Conservation (phyloP, 2,888 invertebrate species). For the Melinaea marsaeus region DNA sequence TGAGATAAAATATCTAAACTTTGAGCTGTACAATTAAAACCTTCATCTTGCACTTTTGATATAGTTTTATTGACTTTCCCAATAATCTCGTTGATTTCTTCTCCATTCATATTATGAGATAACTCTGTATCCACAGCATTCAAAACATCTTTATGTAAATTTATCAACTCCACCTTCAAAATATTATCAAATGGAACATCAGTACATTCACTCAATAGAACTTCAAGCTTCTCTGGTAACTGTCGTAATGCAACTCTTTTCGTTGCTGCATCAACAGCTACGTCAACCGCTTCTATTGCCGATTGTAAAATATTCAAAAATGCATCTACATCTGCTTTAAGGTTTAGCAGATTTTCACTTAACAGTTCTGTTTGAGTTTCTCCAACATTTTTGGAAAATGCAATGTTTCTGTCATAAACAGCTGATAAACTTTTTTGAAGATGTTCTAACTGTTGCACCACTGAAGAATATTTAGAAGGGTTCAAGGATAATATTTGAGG, state of each 20-base stretch:
- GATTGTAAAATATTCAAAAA: conserved; percentile 54
- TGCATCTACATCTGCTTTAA: conserved; percentile 55
- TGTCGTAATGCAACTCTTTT: conserved; percentile 51
- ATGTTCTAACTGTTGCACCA: conserved; percentile 64
- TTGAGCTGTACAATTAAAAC: conserved; percentile 51
- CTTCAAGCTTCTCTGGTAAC: conserved; percentile 52
- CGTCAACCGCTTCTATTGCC: conserved; percentile 52
- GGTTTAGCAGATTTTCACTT: conserved; percentile 50
- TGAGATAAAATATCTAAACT: conserved; percentile 42
- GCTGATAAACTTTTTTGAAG: conserved; percentile 58
- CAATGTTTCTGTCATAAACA: conserved; percentile 60
- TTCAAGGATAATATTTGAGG: conserved; percentile 46
- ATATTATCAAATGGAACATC: conserved; percentile 15
- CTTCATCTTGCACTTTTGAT: conserved; percentile 53
- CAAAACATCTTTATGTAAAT: conserved; percentile 41
- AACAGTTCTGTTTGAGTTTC: conserved; percentile 59
- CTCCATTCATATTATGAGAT: conserved; percentile 49
- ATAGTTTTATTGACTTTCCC: conserved; percentile 57
- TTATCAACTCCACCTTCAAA: conserved; percentile 35
- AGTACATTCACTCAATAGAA: conserved; percentile 38
- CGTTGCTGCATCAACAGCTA: conserved; percentile 56
- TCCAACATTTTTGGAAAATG: conserved; percentile 60
- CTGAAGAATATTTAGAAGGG: conserved; percentile 48
- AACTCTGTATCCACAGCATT: conserved; percentile 51
- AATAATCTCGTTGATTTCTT: conserved; percentile 50